Conservation (phyloP, 2,113 vertebrate species). For the Ammodytes dubius region DNA sequence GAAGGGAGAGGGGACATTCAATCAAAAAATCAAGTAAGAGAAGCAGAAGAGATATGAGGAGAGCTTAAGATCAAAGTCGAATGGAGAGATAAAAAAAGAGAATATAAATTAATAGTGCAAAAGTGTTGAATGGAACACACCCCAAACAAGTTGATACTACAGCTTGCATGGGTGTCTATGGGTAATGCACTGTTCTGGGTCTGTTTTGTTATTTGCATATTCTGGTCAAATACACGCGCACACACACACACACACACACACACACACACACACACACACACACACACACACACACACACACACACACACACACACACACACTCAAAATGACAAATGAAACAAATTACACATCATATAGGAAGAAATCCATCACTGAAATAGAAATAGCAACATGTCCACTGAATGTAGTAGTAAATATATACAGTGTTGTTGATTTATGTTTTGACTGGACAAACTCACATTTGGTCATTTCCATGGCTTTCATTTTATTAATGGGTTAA, state of each 20-base stretch:
- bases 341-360: not conserved
- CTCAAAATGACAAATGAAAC: not conserved
- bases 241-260: not conserved
- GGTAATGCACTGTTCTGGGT: not conserved
- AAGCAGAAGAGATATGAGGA: conserved; percentile 7
- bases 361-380: not conserved
- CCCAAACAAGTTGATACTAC: not conserved
- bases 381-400: too few relatives aligned
- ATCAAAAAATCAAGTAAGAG: conserved; percentile 16
- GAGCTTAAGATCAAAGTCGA: conserved; percentile 2
- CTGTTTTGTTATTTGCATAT: not conserved
- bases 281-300: not conserved
- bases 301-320: too few relatives aligned
- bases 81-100: not conserved
- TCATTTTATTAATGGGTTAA: not conserved
- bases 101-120: not conserved
- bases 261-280: not conserved
- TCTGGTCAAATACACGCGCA: not conserved
- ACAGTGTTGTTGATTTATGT: not conserved
- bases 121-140: not conserved
- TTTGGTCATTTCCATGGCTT: not conserved
- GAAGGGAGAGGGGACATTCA: conserved; percentile 24
- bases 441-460: not conserved
- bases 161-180: not conserved
- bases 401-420: not conserved